Evolutionary conservation across 2,113 vertebrate genomes (phyloP), one percentile per base, ranked within the genome.

Genomic region (Gymnarchus niloticus): DNA sequence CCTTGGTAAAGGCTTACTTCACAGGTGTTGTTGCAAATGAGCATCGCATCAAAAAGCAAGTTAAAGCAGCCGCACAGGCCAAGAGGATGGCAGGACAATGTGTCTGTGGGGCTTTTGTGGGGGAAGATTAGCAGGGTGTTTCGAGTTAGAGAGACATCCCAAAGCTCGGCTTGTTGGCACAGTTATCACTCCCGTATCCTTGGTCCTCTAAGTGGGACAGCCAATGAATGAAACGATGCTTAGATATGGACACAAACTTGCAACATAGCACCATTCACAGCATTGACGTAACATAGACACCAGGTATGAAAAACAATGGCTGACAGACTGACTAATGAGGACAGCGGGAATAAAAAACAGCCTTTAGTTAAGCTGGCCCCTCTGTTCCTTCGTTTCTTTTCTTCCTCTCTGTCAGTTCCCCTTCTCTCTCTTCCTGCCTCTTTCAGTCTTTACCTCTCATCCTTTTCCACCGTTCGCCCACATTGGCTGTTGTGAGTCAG

Each of bases 401-500:
- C 73, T 46, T 19, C 2, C n/a, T 28, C 49, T 52, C 23, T 51
- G 49, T n/a, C 48, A 28, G 25, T 81, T 52, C 23, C n/a, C 25
- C 46, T 48, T 48, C 41, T 28, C 44, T 83, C 56, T 57, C 37
- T 83, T 19, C 56, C 54, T 69, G 61, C 56, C 44, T 4, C 57
- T 48, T 19, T 19, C 80, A 81, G 2, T 52, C 80, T 33, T 19
- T 46, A 49, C 80, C 33, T 41, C 80, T 54, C 6, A 28, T n/a
- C n/a, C n/a, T n/a, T 48, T 52, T 81, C 81, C 28, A 12, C 25
- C 19, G 9, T 54, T 73, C n/a, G 14, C 59, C 54, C 83, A 33
- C 83, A 41, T 19, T 61, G 56, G 33, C 37, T 84, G 3, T 84
- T 81, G n/a, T 81, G 78, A 52, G 23, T 56, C 52, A 57, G 82